Evolutionary conservation across 2,113 vertebrate genomes (phyloP), one percentile per base, ranked within the genome.

Genomic region (Hemibagrus wyckioides): DNA sequence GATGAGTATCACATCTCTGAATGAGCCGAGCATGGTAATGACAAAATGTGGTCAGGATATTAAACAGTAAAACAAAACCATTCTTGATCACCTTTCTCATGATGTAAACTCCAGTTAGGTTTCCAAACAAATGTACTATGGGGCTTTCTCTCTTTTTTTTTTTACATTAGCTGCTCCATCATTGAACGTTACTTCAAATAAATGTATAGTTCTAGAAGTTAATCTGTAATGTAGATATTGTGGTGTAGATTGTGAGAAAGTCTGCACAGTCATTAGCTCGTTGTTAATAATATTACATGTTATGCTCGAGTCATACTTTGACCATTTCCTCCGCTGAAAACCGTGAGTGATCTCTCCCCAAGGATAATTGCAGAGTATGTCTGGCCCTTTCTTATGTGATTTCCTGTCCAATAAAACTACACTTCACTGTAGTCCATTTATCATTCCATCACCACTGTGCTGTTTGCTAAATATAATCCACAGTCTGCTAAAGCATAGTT

Each of bases 331-430:
- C 91, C 59, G 41, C 87, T 87, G 90, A 80, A 89, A 89, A 93
- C 91, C 89, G 87, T 93, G 91, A 92, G 86, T 80, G 90, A 94
- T 95, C 90, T 94, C 88, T 91, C 94, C 93, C 92, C 48, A 84
- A 91, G 92, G 92, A 92, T 92, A 94, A 94, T 94, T 92, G 93
- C 92, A 92, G 91, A 90, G 91, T 92, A 91, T 88, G 83, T 91
- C 93, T 85, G 76, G 92, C 91, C 92, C 90, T 93, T 92, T 92
- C 93, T 92, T 92, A 90, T 89, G 92, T 90, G 90, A 94, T 94
- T 94, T 94, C 93, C 94, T 94, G 93, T 91, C 92, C 90, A 85
- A 85, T 92, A 92, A 93, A 94, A 94, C 94, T 90, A 94, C 92
- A 90, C 91, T 92, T 90, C 11, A 65, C 84, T 80, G 73, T 80